phyloP scores from a whole-genome alignment of 2,888 invertebrate genomes.

The Nomada lathburiana region DNA sequence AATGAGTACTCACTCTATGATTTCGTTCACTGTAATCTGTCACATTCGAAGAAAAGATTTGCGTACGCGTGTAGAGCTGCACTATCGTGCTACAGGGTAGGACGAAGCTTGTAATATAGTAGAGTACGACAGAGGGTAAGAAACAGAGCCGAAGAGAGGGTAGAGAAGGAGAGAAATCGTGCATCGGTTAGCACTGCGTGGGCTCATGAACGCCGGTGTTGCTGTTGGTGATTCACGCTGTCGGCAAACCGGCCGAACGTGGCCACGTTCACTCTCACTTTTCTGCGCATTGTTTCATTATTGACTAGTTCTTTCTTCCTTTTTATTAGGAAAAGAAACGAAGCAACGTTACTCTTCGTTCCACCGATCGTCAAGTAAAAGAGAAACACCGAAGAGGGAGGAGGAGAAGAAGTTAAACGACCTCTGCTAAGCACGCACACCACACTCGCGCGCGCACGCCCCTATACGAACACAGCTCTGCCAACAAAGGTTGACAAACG shows the following conservation, averaged over 20 bases:
- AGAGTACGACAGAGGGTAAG: constrained; percentile 25
- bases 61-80: constrained; percentile 23
- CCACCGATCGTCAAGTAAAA: constrained; percentile 11
- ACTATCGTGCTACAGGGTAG: constrained; percentile 13
- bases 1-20: constrained; percentile 54
- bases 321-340: background rate
- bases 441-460: constrained; percentile 19
- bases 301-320: constrained; percentile 1
- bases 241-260: constrained; percentile 73
- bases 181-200: constrained; percentile 61
- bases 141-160: constrained; percentile 32
- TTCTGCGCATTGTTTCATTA: constrained; percentile 70
- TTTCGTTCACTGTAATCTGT: constrained; percentile 45
- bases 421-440: constrained; percentile 47
- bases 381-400: constrained; percentile 11
- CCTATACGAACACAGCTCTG: constrained; percentile 26
- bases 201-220: constrained; percentile 70
- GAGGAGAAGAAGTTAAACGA: constrained; percentile 53
- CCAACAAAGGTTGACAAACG: constrained; percentile 16
- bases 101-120: background rate
- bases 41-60: constrained; percentile 31
- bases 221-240: constrained; percentile 76
- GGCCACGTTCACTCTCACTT: constrained; percentile 75
- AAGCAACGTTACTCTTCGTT: constrained; percentile 27
- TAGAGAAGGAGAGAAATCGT: constrained; percentile 52